These are phyloP conservation scores for Arbacia lixula DNA, from an alignment of 53 echinoderm and acorn worm species.

Conservation along the genomic window DNA sequence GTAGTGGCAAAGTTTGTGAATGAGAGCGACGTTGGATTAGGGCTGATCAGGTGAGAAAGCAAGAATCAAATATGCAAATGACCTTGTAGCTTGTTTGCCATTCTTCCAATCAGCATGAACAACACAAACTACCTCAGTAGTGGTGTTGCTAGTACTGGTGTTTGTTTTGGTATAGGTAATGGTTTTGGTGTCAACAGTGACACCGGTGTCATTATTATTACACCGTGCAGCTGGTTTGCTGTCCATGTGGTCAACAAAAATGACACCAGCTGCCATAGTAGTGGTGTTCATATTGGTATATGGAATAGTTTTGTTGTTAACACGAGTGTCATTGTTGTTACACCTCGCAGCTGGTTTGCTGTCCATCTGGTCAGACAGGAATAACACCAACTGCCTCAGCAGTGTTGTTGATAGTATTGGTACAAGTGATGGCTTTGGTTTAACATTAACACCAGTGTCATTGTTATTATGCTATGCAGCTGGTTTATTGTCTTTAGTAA, in stretches of 20 bases:
- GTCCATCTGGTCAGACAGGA: conserved; percentile 95
- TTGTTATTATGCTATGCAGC: no score
- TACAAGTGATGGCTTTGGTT: no score
- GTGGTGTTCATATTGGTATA: background rate
- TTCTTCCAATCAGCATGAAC: conserved; percentile 89
- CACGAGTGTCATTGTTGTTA: background rate
- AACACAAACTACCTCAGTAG: conserved; percentile 86
- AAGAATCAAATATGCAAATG: background rate
- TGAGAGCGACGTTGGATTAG: conserved; percentile 60
- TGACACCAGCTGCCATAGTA: no score
- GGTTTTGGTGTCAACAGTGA: no score
- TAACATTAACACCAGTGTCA: no score
- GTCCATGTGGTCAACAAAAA: conserved; percentile 81
- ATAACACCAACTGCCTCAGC: conserved; percentile 89
- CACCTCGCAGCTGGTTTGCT: conserved; percentile 81
- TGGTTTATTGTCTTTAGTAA: no score
- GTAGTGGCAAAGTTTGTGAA: conserved; percentile 80
- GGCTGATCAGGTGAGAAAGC: conserved; percentile 82
- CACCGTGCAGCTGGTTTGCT: conserved; percentile 74
- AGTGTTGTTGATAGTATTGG: no score
- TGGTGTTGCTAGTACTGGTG: no score
- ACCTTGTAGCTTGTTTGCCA: conserved; percentile 75
- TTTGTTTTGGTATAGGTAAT: no score
- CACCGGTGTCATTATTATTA: no score
- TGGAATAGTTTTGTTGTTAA: background rate